These are phyloP conservation scores for Patella pellucida DNA, from an alignment of 2,888 invertebrate genomes.

Conservation along the genomic window DNA sequence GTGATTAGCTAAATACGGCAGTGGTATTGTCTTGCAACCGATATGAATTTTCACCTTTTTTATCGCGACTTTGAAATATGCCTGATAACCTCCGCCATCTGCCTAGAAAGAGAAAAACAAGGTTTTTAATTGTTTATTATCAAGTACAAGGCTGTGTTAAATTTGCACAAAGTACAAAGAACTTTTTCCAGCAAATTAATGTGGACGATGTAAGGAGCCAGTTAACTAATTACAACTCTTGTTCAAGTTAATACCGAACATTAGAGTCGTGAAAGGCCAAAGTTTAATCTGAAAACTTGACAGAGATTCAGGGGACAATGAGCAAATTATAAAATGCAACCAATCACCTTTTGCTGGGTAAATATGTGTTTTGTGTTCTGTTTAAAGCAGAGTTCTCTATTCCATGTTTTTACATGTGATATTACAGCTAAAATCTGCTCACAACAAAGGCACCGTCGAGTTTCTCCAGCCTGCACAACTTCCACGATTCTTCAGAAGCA, in stretches of 20 bases:
- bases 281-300: too few species aligned
- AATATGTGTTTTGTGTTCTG: too few species aligned
- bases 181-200: neutral
- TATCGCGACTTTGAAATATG: slow-evolving; percentile 2
- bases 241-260: too few species aligned
- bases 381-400: too few species aligned
- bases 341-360: too few species aligned
- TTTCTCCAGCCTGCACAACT: neutral
- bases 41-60: slow-evolving; percentile 7
- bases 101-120: slow-evolving; percentile 7
- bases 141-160: neutral
- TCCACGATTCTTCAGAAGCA: neutral
- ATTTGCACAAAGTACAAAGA: slow-evolving; percentile 9
- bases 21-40: neutral
- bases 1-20: slow-evolving; percentile 6
- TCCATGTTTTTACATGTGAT: too few species aligned
- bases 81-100: slow-evolving; percentile 4
- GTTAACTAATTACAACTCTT: neutral
- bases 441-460: neutral
- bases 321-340: too few species aligned
- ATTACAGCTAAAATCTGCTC: too few species aligned
- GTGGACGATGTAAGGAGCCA: neutral
- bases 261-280: too few species aligned
- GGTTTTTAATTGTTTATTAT: slow-evolving; percentile 1
- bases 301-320: too few species aligned